Base-by-base conservation (phyloP, 2,113 vertebrate genomes). In the Gyps fulvus region DNA sequence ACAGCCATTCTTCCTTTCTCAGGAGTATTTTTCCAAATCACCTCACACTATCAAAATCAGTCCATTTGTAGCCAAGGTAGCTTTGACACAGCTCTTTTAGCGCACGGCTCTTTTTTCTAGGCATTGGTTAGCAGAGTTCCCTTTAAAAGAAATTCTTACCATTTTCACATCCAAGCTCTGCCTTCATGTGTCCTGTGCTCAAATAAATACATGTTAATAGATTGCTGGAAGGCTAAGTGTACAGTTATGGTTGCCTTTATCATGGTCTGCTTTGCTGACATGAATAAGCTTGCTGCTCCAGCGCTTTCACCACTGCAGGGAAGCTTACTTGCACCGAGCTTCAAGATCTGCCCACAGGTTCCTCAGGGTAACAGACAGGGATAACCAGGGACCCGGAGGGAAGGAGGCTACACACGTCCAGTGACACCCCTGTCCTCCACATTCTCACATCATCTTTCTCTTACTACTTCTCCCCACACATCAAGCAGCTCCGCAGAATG, bases 381-480 rank as follows among this genome's bases (percentile, higher is more conserved):
- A 77, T 36, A 83, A 55, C 10, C 6, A 27, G 19, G 38, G 49
- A 71, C n/a, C 26, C 3, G 3, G 25, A 85, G 26, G 58, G 50
- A 70, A 88, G 43, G 31, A 52, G 27, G 32, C 16, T 32, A 13
- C 0, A 0, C 29, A 65, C 0, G 2, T 22, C 18, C 38, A 9
- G 18, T 22, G 55, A 57, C 19, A 34, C 0, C 1, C 23, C 34
- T 34, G 21, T 21, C 47, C 65, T 59, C 25, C 42, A 40, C 15
- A 11, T 31, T 67, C 36, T 73, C 47, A 4, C 5, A 5, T 42
- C 25, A 5, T 63, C 29, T 65, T 92, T 70, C 50, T 70, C 42
- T 9, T 49, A 11, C 29, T 38, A 13, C 49, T 85, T 63, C 47
- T 71, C 50, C n/a, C 40, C 32, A 58, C 16, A 9, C 57, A 47